Conservation (phyloP, 2,797 vertebrate species). For the Distichodus sexfasciatus region DNA sequence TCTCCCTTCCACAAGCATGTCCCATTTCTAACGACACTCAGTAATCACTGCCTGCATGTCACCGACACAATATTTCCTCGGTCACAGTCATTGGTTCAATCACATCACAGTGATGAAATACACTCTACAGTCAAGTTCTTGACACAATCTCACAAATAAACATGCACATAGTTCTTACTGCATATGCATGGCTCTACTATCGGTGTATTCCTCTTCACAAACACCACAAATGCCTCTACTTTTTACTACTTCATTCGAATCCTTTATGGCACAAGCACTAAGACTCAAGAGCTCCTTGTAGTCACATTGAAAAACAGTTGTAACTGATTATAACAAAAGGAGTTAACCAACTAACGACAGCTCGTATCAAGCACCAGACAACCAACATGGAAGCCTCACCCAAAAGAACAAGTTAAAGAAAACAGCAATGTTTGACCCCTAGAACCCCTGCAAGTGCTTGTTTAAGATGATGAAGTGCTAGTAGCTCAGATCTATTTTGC, state of each 20-base stretch:
- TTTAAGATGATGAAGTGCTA: background rate
- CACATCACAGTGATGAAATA: background rate
- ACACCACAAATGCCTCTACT: too few species aligned
- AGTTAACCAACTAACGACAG: too few species aligned
- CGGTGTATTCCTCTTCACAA: too few species aligned
- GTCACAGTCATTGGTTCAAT: constrained; percentile 9
- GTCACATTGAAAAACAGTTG: too few species aligned
- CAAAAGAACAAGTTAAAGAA: too few species aligned
- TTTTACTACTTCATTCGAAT: too few species aligned
- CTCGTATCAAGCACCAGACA: too few species aligned
- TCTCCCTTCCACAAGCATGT: background rate
- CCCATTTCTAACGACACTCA: background rate
- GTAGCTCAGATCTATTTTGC: constrained; percentile 9
- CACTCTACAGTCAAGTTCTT: background rate
- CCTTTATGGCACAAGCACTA: too few species aligned
- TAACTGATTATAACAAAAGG: too few species aligned
- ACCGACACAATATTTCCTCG: background rate
- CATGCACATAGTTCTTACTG: background rate
- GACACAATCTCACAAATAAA: background rate
- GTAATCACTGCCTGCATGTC: background rate
- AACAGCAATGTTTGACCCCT: background rate
- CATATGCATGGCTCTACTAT: too few species aligned
- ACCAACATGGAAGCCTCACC: too few species aligned
- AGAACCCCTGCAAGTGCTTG: background rate
- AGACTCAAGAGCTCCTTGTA: too few species aligned